These are phyloP conservation scores for Platysternon megacephalum DNA, from an alignment of 2,113 vertebrate species.

Conservation along the genomic window DNA sequence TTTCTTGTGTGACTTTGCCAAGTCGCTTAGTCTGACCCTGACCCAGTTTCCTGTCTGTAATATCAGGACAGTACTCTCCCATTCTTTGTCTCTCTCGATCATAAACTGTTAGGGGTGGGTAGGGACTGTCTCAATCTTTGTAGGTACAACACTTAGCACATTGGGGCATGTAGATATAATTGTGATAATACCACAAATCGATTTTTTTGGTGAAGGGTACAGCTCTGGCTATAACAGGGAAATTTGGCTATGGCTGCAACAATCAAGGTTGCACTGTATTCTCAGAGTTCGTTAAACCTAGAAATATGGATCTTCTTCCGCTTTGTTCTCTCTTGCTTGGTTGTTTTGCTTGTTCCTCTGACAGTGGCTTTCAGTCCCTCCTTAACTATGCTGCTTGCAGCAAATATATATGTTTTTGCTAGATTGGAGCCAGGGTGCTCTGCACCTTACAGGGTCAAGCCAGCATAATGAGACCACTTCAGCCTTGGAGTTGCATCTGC, in stretches of 20 bases:
- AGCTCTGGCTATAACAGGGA: not conserved
- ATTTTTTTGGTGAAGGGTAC: not conserved
- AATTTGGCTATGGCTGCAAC: not conserved
- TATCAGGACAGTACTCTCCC: not conserved
- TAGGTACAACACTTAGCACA: not conserved
- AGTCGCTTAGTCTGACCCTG: not conserved
- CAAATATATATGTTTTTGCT: not conserved
- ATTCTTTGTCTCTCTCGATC: not conserved
- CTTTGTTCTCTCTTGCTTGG: not conserved
- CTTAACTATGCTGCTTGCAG: not conserved
- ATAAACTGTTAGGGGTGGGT: too few species aligned
- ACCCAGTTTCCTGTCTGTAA: not conserved
- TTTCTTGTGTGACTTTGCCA: not conserved
- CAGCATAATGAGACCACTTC: not conserved
- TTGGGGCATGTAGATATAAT: not conserved
- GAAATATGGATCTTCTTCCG: not conserved
- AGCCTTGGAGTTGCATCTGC: not conserved
- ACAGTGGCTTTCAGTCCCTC: not conserved
- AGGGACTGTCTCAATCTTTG: not conserved
- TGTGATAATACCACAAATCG: not conserved
- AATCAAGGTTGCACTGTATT: not conserved
- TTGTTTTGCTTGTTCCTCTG: not conserved
- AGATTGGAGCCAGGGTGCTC: not conserved
- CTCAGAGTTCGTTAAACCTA: not conserved
- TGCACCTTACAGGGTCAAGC: not conserved